Evolutionary conservation across 2,888 invertebrate species (phyloP).

Genomic region (Plebejus argus): DNA sequence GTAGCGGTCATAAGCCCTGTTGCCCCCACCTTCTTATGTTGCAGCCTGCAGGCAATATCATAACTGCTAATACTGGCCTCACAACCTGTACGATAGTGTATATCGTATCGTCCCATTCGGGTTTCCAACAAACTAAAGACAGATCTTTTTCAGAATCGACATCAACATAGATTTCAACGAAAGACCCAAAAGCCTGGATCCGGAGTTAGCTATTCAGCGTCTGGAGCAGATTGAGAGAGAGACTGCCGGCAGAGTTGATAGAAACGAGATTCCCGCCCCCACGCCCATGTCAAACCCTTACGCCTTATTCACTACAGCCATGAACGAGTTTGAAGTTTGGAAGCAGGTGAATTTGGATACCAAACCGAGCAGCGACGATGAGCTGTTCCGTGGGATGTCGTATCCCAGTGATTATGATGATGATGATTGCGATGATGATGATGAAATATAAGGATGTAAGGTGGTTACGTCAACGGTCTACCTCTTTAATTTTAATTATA

Average conservation of each 20-base stretch:
- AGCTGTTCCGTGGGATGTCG: slow-evolving; percentile 37
- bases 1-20: no score
- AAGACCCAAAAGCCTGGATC: slow-evolving; percentile 55
- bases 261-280: slow-evolving; percentile 34
- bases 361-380: slow-evolving; percentile 39
- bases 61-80: no score
- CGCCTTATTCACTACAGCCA: slow-evolving; percentile 39
- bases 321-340: slow-evolving; percentile 43
- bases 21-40: no score
- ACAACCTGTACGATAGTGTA: no score
- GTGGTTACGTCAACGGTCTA: neutral
- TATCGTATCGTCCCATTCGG: neutral
- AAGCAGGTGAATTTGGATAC: slow-evolving; percentile 42
- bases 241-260: slow-evolving; percentile 59
- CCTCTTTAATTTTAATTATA: neutral
- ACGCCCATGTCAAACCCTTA: slow-evolving; percentile 38
- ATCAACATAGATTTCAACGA: slow-evolving; percentile 64
- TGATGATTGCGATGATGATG: neutral
- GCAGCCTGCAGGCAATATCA: no score
- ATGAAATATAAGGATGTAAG: neutral
- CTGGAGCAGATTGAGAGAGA: slow-evolving; percentile 70
- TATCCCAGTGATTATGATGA: slow-evolving; percentile 1
- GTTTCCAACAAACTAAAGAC: neutral
- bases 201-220: slow-evolving; percentile 63
- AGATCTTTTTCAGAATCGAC: slow-evolving; percentile 59